These are phyloP conservation scores for Caenorhabditis tropicalis DNA, from an alignment of 1,140 invertebrate species.

Conservation along the genomic window DNA sequence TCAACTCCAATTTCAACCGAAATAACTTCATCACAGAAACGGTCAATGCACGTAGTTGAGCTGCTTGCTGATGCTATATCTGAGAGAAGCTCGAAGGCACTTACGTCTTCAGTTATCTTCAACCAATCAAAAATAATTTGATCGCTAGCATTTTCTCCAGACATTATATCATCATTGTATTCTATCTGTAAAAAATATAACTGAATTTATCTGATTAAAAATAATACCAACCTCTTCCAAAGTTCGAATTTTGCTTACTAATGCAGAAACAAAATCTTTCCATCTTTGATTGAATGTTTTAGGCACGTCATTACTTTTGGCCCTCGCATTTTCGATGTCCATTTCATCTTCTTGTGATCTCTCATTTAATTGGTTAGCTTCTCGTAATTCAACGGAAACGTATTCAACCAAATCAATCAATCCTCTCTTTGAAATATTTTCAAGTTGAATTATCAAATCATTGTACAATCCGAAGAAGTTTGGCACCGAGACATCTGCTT, in stretches of 20 bases:
- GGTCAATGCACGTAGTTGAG: background rate
- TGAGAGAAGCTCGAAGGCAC: conserved; percentile 4
- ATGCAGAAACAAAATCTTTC: conserved; percentile 11
- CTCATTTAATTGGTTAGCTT: background rate
- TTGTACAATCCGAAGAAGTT: conserved; percentile 31
- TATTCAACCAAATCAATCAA: background rate
- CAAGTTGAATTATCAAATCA: background rate
- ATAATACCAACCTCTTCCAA: background rate
- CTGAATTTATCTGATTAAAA: background rate
- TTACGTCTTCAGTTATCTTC: background rate
- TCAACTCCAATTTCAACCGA: background rate
- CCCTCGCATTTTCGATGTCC: background rate
- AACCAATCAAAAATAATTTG: conserved; percentile 18
- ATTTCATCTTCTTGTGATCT: background rate
- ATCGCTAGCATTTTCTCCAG: background rate
- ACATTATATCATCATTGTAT: background rate
- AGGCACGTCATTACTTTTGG: background rate
- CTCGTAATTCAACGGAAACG: background rate
- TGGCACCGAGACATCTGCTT: background rate
- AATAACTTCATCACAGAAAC: conserved; percentile 30
- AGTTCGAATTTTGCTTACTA: background rate
- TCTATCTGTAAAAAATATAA: background rate
- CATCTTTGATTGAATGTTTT: background rate
- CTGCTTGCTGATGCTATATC: background rate
- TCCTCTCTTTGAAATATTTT: background rate